Base-by-base conservation (phyloP, 1,140 invertebrate species). In the Bombus affinis region DNA sequence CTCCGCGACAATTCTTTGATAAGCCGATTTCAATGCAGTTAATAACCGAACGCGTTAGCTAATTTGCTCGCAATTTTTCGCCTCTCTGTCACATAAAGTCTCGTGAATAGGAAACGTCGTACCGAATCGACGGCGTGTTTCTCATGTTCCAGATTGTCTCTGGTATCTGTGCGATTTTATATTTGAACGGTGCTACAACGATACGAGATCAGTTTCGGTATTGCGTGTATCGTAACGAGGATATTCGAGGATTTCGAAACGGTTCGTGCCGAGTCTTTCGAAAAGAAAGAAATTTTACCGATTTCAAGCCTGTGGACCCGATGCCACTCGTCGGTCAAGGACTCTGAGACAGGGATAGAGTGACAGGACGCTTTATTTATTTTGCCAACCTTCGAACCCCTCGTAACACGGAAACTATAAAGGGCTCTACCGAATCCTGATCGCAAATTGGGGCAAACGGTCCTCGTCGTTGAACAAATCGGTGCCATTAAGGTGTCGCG, bases 351-450 rank as follows among this genome's bases (percentile, higher is more conserved):
- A 18, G 18, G 81, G 78, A 75, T 83, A 68, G 66, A 78, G 37
- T 57, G 65, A 28, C 78, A 70, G 42, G 22, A 65, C 88, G 81
- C 70, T 90, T 89, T 89, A 90, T 90, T 89, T 89, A 89, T 90
- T 87, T 90, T 79, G 44, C 57, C 85, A 82, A 66, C 81, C 79
- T 90, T 90, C 89, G 81, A 87, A 87, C 68, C 78, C 77, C 53
- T 35, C 28, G 42, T 53, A 53, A 53, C 5, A 53, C 10, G 68
- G 57, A 57, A 76, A 74, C 15, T 35, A 42, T 57, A 28, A 13
- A 68, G 72, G 74, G 77, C 77, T n/a, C 75, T 65, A 12, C 28
- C 28, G 37, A n/a, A 28, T 37, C 25, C 18, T 32, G 83, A 79
- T 83, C 74, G 28, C 53, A 37, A 88, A 75, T 86, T 86, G 76